phyloP scores from a whole-genome alignment of 2,113 vertebrate genomes.

The Elgaria multicarinata region DNA sequence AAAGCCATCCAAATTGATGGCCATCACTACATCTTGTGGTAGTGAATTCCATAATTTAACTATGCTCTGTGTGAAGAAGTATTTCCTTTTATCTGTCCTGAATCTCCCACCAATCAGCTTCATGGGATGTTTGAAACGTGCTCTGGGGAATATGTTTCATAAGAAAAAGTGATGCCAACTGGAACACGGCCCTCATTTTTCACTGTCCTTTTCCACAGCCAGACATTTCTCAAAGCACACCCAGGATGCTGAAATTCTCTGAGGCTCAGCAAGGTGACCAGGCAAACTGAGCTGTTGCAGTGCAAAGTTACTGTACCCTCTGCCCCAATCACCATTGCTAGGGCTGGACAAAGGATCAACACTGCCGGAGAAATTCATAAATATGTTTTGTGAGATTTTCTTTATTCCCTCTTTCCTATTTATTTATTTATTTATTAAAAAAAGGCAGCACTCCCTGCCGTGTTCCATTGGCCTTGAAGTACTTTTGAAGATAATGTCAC shows the following conservation, averaged over 20 bases:
- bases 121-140: neutral
- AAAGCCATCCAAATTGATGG: too few relatives aligned
- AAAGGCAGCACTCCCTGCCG: neutral
- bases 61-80: too few relatives aligned
- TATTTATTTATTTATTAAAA: too few relatives aligned
- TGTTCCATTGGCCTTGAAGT: slow-evolving; percentile 24
- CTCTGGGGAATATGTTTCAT: neutral
- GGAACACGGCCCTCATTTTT: neutral
- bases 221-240: slow-evolving; percentile 3
- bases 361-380: slow-evolving; percentile 3
- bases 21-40: too few relatives aligned
- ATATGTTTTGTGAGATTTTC: slow-evolving; percentile 7
- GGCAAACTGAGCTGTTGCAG: neutral
- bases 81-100: too few relatives aligned
- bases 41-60: too few relatives aligned
- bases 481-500: slow-evolving; percentile 36
- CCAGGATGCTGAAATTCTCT: neutral
- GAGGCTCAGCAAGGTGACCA: neutral
- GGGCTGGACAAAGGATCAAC: slow-evolving; percentile 5
- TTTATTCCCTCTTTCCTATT: neutral
- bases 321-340: neutral
- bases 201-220: neutral
- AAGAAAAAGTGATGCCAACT: neutral
- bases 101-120: too few relatives aligned
- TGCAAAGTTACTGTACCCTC: neutral